A percentile compares a stretch with the other conserved stretches of the same genome.
phyloP scores from a whole-genome alignment of 2,888 invertebrate species.

The Quadriops clusia region DNA sequence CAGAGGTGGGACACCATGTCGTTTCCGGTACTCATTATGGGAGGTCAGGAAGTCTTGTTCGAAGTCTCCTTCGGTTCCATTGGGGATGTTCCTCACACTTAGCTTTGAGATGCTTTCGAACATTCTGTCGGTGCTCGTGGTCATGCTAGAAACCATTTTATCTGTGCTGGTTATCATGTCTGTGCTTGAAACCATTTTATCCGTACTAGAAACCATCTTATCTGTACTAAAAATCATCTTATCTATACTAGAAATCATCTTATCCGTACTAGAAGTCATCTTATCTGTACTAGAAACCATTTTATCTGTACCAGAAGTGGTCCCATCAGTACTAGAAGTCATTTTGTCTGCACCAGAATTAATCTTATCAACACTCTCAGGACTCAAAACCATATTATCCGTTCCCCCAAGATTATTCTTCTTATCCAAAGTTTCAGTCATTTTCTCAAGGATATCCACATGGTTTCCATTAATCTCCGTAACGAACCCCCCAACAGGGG shows the following conservation, averaged over 20 bases:
- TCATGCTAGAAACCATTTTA: too few relatives aligned
- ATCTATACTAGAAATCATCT: too few relatives aligned
- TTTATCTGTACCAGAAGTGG: too few relatives aligned
- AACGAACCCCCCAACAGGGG: conserved; percentile 40
- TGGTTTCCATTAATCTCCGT: conserved; percentile 32
- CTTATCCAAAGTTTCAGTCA: conserved; percentile 3
- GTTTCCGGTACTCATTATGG: conserved; percentile 59
- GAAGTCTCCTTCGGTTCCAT: conserved; percentile 39
- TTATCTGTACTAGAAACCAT: too few relatives aligned
- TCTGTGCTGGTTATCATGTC: neutral
- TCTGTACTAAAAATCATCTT: too few relatives aligned
- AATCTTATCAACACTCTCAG: too few relatives aligned
- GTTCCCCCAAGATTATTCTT: too few relatives aligned
- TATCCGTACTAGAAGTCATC: too few relatives aligned
- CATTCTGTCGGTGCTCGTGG: conserved; percentile 4
- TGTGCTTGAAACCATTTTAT: neutral
- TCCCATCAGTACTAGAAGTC: too few relatives aligned
- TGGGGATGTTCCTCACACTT: conserved; percentile 6
- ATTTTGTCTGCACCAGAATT: too few relatives aligned
- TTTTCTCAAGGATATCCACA: conserved; percentile 18
- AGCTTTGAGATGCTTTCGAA: conserved; percentile 28
- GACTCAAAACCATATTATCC: too few relatives aligned
- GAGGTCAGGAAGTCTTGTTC: conserved; percentile 59
- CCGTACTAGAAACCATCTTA: too few relatives aligned
- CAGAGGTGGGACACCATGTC: conserved; percentile 58